A percentile compares a stretch with the other conserved stretches of the same genome.
phyloP scores from a whole-genome alignment of 2,113 vertebrate species.

The Charadrius vociferus region DNA sequence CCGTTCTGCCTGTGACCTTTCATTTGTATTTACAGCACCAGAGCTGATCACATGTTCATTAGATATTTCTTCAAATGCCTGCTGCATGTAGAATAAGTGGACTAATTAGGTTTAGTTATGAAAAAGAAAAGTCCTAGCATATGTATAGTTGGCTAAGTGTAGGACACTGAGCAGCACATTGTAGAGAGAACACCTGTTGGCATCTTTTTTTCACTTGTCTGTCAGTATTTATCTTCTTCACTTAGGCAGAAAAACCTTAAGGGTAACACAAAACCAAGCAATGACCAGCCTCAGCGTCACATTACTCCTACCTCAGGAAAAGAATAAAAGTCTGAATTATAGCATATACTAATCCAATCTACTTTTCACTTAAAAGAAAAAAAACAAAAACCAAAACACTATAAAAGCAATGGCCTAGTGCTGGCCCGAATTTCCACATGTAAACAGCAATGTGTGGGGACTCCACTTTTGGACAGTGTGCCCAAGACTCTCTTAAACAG shows the following conservation, averaged over 20 bases:
- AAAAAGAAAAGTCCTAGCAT: background rate
- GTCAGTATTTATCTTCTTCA: background rate
- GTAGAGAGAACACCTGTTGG: background rate
- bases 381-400: background rate
- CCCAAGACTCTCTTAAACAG: background rate
- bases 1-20: background rate
- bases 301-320: background rate
- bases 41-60: background rate
- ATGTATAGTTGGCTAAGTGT: background rate
- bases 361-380: background rate
- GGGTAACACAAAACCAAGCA: background rate
- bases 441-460: background rate
- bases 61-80: slow-evolving; percentile 16
- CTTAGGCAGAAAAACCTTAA: background rate
- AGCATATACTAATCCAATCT: background rate
- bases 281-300: background rate
- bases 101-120: background rate
- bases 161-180: background rate
- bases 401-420: background rate
- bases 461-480: background rate
- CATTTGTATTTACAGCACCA: background rate
- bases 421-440: fast-evolving
- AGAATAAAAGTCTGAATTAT: background rate
- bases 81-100: background rate
- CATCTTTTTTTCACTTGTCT: background rate